These are phyloP conservation scores for Halcyon leucocephala DNA, from an alignment of 2,797 vertebrate genomes.

Conservation along the genomic window DNA sequence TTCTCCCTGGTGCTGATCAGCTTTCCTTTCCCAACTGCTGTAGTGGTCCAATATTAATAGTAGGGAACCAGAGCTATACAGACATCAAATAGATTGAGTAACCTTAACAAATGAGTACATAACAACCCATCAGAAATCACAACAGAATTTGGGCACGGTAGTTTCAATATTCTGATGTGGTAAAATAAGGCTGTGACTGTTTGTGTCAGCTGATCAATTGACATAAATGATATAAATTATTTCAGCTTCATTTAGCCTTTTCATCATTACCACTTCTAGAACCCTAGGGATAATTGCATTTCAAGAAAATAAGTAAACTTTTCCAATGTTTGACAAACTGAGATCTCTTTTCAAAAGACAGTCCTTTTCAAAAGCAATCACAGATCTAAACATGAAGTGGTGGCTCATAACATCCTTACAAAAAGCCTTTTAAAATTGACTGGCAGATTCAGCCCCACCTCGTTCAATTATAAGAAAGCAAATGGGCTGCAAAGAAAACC, in stretches of 20 bases:
- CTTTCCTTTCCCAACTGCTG: neutral
- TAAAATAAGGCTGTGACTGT: slow-evolving; percentile 9
- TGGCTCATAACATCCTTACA: slow-evolving; percentile 2
- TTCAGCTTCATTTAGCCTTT: slow-evolving; percentile 38
- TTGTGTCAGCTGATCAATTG: neutral
- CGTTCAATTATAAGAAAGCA: neutral
- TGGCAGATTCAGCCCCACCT: slow-evolving; percentile 31
- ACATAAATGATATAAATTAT: slow-evolving; percentile 2
- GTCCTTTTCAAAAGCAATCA: slow-evolving; percentile 27
- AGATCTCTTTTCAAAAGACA: neutral
- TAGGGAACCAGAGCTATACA: neutral
- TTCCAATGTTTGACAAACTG: neutral
- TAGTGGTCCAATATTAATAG: neutral
- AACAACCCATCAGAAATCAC: neutral
- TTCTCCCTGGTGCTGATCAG: neutral
- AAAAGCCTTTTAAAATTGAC: slow-evolving; percentile 27
- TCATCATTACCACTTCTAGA: neutral
- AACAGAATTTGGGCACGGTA: neutral
- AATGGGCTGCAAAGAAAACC: slow-evolving; percentile 31
- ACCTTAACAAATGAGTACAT: neutral
- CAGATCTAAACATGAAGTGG: neutral
- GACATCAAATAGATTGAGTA: neutral
- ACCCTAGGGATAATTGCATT: neutral
- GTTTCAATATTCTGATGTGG: neutral
- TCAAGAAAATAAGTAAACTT: slow-evolving; percentile 35